Conservation (phyloP, 2,888 invertebrate species). For the Chrysomela aeneicollis region DNA sequence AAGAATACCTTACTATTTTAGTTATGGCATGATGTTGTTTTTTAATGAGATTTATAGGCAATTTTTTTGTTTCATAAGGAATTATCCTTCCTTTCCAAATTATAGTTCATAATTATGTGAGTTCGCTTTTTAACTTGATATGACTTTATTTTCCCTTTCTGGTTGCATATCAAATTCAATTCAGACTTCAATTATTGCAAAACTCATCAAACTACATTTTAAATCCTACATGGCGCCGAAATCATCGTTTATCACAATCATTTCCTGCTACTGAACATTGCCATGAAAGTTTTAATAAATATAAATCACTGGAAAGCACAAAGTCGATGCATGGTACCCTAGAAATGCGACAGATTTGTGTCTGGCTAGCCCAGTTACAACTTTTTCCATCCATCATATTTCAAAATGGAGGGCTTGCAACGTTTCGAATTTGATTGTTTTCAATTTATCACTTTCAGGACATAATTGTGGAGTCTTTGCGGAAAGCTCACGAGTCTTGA, state of each 20-base stretch:
- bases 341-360: constrained; percentile 33
- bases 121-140: too few relatives aligned
- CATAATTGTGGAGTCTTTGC: constrained; percentile 48
- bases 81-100: too few relatives aligned
- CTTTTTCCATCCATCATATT: constrained; percentile 43
- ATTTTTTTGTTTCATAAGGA: too few relatives aligned
- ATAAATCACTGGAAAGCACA: constrained; percentile 43
- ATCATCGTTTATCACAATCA: constrained; percentile 6
- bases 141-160: too few relatives aligned
- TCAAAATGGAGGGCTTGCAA: constrained; percentile 41
- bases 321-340: constrained; percentile 35
- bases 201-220: too few relatives aligned
- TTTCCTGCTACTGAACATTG: not conserved
- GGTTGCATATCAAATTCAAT: too few relatives aligned
- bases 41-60: too few relatives aligned
- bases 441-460: constrained; percentile 49
- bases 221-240: too few relatives aligned
- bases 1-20: too few relatives aligned
- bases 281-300: constrained; percentile 42
- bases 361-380: constrained; percentile 36
- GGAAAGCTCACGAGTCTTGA: constrained; percentile 47
- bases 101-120: too few relatives aligned
- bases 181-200: too few relatives aligned
- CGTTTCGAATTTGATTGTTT: constrained; percentile 44
- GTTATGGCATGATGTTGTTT: too few relatives aligned